Conservation (phyloP, 2,888 invertebrate species). For the Drosophila peninsularis region DNA sequence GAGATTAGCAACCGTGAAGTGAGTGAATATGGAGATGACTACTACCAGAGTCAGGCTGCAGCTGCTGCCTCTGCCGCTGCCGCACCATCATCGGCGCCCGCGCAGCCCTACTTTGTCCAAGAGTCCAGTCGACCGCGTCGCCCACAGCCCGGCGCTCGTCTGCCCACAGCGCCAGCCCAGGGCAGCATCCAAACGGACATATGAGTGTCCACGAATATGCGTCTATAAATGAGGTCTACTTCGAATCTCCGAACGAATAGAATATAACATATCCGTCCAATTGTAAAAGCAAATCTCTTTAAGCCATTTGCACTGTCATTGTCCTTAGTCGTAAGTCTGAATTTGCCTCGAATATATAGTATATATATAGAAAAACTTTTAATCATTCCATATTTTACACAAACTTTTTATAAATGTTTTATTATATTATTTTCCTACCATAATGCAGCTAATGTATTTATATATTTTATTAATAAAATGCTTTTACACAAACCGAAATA, state of each 20-base stretch:
- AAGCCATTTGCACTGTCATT: not conserved
- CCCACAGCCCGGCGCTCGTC: constrained; percentile 70
- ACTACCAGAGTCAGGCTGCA: constrained; percentile 70
- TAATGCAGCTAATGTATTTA: constrained; percentile 23
- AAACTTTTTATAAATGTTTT: constrained; percentile 27
- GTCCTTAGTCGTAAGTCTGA: constrained; percentile 42
- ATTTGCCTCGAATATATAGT: constrained; percentile 34
- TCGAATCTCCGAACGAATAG: constrained; percentile 16
- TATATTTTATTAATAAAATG: constrained; percentile 48
- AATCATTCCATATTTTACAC: constrained; percentile 39
- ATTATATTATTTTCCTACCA: constrained; percentile 26
- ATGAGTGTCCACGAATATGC: constrained; percentile 74
- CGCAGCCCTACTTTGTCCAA: constrained; percentile 63
- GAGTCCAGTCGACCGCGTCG: constrained; percentile 80
- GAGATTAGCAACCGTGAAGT: constrained; percentile 89
- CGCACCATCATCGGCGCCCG: constrained; percentile 42
- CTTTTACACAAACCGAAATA: constrained; percentile 31
- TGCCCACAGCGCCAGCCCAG: constrained; percentile 64
- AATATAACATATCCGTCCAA: constrained; percentile 45
- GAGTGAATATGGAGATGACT: constrained; percentile 87
- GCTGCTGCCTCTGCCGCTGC: constrained; percentile 37
- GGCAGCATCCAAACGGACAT: constrained; percentile 90
- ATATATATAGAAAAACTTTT: constrained; percentile 9
- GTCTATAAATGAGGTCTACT: constrained; percentile 21
- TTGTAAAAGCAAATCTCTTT: constrained; percentile 2